A percentile compares a stretch with the other conserved stretches of the same genome.
These are phyloP conservation scores for Sturmia bella DNA, from an alignment of 2,888 invertebrate species.

Conservation along the genomic window DNA sequence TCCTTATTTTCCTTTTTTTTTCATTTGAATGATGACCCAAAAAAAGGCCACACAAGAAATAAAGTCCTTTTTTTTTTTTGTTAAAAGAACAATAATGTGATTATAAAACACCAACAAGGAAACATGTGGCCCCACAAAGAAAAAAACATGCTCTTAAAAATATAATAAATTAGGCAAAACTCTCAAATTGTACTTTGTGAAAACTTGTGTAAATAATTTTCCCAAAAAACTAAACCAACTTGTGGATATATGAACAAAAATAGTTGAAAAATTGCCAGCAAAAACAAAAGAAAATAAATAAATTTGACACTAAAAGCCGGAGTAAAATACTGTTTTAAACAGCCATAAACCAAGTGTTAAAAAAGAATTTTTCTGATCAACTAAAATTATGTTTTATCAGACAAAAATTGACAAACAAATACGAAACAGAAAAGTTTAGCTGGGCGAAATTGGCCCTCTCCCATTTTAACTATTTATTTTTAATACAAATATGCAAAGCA, in stretches of 20 bases:
- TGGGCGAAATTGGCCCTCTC: too few relatives aligned
- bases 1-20: too few relatives aligned
- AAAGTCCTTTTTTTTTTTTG: slow-evolving; percentile 20
- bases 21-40: background rate
- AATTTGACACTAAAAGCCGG: background rate
- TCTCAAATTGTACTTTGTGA: slow-evolving; percentile 9
- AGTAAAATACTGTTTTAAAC: slow-evolving; percentile 3
- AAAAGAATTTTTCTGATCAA: too few relatives aligned
- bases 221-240: background rate
- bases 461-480: too few relatives aligned
- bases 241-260: background rate
- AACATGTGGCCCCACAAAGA: background rate
- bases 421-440: too few relatives aligned
- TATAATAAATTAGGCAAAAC: slow-evolving; percentile 4
- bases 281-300: background rate
- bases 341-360: background rate
- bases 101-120: slow-evolving; percentile 6
- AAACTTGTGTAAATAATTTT: slow-evolving; percentile 22
- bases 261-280: background rate
- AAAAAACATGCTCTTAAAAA: slow-evolving; percentile 6
- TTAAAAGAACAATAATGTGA: slow-evolving; percentile 42
- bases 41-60: slow-evolving; percentile 13
- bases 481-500: too few relatives aligned
- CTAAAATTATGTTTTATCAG: too few relatives aligned
- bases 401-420: too few relatives aligned